Percentiles rank a stretch among this genome's conserved stretches.
Conservation (phyloP, 2,797 vertebrate species). For the Yasuhikotakia modesta region DNA sequence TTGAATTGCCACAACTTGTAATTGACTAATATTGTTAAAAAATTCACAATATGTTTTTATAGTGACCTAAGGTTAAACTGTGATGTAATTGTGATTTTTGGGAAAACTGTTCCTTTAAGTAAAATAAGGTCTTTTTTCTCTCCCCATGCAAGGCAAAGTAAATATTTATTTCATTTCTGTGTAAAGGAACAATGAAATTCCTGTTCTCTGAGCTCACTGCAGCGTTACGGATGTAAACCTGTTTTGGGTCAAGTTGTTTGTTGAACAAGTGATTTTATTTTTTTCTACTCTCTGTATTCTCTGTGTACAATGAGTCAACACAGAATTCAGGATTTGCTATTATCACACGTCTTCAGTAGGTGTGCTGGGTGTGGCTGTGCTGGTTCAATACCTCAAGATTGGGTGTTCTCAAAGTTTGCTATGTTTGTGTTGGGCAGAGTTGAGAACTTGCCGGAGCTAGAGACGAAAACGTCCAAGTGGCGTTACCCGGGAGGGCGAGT, state of each 20-base stretch:
- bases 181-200: slow-evolving; percentile 25
- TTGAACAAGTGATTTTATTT: neutral
- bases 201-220: neutral
- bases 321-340: slow-evolving; percentile 2
- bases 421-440: slow-evolving; percentile 72
- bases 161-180: neutral
- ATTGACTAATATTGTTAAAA: too few species aligned
- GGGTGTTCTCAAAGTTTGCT: slow-evolving; percentile 42
- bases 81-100: neutral
- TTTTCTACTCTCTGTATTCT: neutral
- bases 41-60: too few species aligned
- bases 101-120: neutral
- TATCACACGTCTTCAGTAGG: slow-evolving; percentile 32
- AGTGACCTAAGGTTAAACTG: neutral
- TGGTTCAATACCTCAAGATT: slow-evolving; percentile 49
- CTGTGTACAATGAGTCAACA: neutral
- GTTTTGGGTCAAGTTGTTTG: slow-evolving; percentile 20
- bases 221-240: slow-evolving; percentile 32
- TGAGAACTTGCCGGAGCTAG: slow-evolving; percentile 70
- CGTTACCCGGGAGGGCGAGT: slow-evolving; percentile 72
- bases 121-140: neutral
- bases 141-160: neutral
- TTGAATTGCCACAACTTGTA: too few species aligned
- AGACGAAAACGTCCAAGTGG: slow-evolving; percentile 70
- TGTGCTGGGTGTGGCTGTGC: slow-evolving; percentile 38